These are phyloP conservation scores for Monodelphis domestica DNA, from an alignment of 2,797 vertebrate species.

Conservation along the genomic window DNA sequence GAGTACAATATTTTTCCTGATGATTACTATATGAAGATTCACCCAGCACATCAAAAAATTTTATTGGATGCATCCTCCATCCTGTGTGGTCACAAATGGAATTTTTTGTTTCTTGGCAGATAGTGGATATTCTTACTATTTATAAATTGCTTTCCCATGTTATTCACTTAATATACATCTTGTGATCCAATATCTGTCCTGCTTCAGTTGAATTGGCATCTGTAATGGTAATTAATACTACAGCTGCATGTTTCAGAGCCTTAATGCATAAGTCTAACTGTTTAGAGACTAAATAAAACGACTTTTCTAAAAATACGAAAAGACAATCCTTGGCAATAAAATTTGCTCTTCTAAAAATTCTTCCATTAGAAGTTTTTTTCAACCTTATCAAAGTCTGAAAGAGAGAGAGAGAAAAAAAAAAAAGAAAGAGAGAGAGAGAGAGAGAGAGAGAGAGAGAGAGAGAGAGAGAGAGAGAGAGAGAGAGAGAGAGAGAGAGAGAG, in stretches of 20 bases:
- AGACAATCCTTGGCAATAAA: constrained; percentile 6
- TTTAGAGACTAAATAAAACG: constrained; percentile 23
- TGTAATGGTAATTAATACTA: constrained; percentile 57
- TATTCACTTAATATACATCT: constrained; percentile 45
- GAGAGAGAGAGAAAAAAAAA: background rate
- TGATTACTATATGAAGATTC: constrained; percentile 35
- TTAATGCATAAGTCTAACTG: background rate
- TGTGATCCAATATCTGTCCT: constrained; percentile 46
- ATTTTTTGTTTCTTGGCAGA: constrained; percentile 70
- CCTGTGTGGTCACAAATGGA: constrained; percentile 69
- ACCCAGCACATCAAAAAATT: constrained; percentile 26
- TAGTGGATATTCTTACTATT: constrained; percentile 64
- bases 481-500: no score
- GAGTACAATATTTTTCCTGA: constrained; percentile 31
- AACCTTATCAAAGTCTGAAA: background rate
- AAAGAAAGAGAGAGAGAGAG: no score
- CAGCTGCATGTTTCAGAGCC: constrained; percentile 46
- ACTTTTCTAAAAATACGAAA: constrained; percentile 48
- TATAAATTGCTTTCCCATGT: constrained; percentile 61
- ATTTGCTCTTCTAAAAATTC: background rate
- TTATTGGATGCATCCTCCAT: constrained; percentile 10
- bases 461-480: no score
- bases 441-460: no score
- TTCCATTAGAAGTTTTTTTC: background rate
- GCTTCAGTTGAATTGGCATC: constrained; percentile 50